Evolutionary conservation across 1,140 invertebrate species (phyloP), one percentile per base, ranked within the genome.

Genomic region (Trichogramma pretiosum): DNA sequence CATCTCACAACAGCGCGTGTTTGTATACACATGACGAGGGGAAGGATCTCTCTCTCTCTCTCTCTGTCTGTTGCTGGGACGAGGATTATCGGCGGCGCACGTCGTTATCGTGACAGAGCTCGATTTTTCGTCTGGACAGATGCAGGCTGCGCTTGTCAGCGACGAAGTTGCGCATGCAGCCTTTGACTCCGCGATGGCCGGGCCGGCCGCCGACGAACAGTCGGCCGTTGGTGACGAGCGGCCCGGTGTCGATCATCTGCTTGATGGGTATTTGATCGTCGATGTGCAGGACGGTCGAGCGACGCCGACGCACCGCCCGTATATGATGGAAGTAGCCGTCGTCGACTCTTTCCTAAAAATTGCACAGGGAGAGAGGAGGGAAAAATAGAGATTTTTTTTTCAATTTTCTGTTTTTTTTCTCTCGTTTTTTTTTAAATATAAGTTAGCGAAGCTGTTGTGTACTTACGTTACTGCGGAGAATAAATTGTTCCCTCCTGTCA

Each of bases 101-200:
- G 46, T 73, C 70, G 56, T 73, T 74, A 53, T 73, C 72, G 54
- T 73, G 71, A 50, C 72, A 74, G 46, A 67, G 67, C n/a, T 69
- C 63, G 36, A 73, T 68, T 40, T 63, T 69, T 35, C 69, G 59
- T 46, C 68, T 63, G 11, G 67, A 57, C 14, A 74, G 38, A n/a
- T 67, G 68, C 30, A 76, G 48, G 32, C 66, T 62, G 48, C 73
- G 63, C 52, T 69, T 75, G 56, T 79, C 76, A 18, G 78, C 72
- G 32, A 75, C 65, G 46, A 80, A 74, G 45, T 74, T 63, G 14
- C 77, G 70, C 22, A 85, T 70, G 63, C 82, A 85, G n/a, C 79
- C 81, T 1, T 69, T 68, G 58, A 83, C 75, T 13, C 79, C 78
- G 23, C 71, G 62, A 54, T 79, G 77, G 46, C 81, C 81, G 0